Base-by-base conservation (phyloP, 2,113 vertebrate species). In the Psittacula cyanocephala region DNA sequence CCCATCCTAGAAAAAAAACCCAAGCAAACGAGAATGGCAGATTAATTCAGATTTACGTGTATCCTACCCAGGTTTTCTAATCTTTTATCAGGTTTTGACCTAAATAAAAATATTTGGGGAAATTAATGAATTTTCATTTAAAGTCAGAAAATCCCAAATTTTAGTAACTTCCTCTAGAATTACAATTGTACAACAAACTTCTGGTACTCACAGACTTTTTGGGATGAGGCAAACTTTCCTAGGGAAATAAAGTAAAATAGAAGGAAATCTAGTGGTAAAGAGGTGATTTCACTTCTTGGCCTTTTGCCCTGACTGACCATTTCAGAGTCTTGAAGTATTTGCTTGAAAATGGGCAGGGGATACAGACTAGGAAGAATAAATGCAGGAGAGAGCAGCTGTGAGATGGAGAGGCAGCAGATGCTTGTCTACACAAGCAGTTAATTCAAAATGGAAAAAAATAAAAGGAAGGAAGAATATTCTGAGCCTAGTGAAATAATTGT, bases 211-310 rank as follows among this genome's bases (percentile, higher is more conserved):
- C 47, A 89, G 41, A 24, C 27, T 53, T 91, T 94, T 92, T n/a
- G 59, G 27, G 55, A 88, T 91, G 74, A 95, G 53, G 68, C 64
- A 94, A 88, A 94, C 37, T 96, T 97, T 97, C 95, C 93, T 85
- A 89, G 64, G 96, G 94, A 97, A 97, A 95, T 79, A 52, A 95
- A 93, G 41, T 86, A 95, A 96, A 97, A 97, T 95, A 88, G 93
- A 87, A 96, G 96, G 97, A 97, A 97, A 87, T 87, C 47, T 88
- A 75, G 63, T 81, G 77, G 83, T 68, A 91, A 92, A 92, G 59
- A 86, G 50, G 43, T 94, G 91, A 97, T 91, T 96, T 97, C 84
- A 97, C 83, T 94, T 96, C 87, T 87, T 97, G 97, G 95, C 91
- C 87, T 93, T 93, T 88, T 96, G 88, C 97, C 91, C 89, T 95